These are phyloP conservation scores for Yoshiicerus persimilis DNA, from an alignment of 1,140 invertebrate genomes.

Conservation along the genomic window DNA sequence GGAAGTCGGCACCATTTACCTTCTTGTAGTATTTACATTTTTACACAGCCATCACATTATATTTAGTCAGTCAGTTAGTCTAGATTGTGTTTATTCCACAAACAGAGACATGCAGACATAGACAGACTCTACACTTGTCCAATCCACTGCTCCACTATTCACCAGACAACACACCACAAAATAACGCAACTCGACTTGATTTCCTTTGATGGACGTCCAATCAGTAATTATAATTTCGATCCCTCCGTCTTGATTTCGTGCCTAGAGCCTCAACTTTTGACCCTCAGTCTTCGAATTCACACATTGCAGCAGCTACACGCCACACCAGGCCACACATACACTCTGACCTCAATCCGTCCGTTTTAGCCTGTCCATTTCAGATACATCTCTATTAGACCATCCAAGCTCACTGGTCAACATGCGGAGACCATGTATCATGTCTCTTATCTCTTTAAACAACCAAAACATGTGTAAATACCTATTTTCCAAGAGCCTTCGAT, in stretches of 20 bases:
- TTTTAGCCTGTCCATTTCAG: not conserved
- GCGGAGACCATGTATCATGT: not conserved
- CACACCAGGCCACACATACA: not conserved
- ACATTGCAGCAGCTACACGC: not conserved
- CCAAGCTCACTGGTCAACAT: not conserved
- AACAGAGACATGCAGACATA: not conserved
- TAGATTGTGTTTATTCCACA: not conserved
- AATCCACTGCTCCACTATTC: too few relatives aligned
- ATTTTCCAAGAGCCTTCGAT: not conserved
- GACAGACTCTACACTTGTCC: too few relatives aligned
- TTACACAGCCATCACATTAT: not conserved
- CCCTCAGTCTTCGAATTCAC: not conserved
- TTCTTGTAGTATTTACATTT: not conserved
- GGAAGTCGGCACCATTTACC: not conserved
- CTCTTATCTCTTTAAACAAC: not conserved
- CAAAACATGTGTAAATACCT: not conserved
- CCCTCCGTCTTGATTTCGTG: not conserved
- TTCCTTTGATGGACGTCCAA: slow-evolving; percentile 21
- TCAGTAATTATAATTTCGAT: slow-evolving; percentile 16
- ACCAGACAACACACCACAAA: not conserved
- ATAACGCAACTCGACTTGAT: not conserved
- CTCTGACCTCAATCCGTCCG: slow-evolving; percentile 2
- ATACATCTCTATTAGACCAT: slow-evolving; percentile 3
- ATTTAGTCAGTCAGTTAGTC: not conserved
- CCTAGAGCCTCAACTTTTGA: slow-evolving; percentile 18